Percentiles rank a stretch among this genome's conserved stretches.
These are phyloP conservation scores for Triplophysa rosa DNA, from an alignment of 2,113 vertebrate genomes.

Conservation along the genomic window DNA sequence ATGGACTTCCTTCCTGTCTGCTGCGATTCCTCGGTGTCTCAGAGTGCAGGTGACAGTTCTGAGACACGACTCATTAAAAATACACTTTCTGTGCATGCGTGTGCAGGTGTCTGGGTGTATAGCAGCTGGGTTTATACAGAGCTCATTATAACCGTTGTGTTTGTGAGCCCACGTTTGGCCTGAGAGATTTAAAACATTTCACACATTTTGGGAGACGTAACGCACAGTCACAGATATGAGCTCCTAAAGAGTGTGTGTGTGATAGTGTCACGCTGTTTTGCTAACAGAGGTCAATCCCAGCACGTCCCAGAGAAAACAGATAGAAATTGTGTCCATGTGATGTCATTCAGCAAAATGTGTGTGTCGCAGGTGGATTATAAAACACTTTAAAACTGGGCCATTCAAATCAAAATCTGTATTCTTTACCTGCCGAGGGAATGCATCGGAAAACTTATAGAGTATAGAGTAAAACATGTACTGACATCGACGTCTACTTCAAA, in stretches of 20 bases:
- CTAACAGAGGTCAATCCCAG: not conserved
- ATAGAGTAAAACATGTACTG: too few relatives aligned
- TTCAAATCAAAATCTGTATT: not conserved
- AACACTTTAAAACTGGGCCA: too few relatives aligned
- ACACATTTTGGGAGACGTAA: not conserved
- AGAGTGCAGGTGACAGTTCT: slow-evolving; percentile 28
- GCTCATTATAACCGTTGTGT: slow-evolving; percentile 21
- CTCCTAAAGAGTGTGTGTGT: not conserved
- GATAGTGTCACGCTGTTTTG: not conserved
- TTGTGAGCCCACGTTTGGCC: not conserved
- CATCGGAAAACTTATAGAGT: too few relatives aligned
- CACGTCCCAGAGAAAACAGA: not conserved
- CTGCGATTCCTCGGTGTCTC: slow-evolving; percentile 20
- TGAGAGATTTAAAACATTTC: slow-evolving; percentile 10
- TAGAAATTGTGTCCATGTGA: not conserved
- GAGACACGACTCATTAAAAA: slow-evolving; percentile 18
- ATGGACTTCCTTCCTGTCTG: not conserved
- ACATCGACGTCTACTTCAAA: too few relatives aligned
- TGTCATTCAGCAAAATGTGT: too few relatives aligned
- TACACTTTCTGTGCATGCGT: not conserved
- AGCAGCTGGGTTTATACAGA: slow-evolving; percentile 3
- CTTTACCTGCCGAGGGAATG: not conserved
- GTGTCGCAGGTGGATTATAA: not conserved
- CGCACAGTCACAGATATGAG: not conserved
- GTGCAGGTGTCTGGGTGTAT: not conserved